Conservation (phyloP, 2,113 vertebrate species). For the Neoarius graeffei region DNA sequence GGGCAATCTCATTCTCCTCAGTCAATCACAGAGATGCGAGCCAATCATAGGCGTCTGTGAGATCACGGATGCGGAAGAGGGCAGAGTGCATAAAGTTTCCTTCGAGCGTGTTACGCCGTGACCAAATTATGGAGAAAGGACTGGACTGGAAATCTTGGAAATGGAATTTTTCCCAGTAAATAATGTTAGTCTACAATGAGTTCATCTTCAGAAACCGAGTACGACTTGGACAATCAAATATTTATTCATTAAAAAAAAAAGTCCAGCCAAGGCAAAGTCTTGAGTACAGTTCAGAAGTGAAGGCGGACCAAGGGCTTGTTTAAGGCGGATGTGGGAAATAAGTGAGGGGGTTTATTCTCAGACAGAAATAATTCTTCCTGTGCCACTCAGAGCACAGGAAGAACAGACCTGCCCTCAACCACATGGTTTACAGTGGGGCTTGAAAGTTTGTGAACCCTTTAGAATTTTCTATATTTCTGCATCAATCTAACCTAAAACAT, state of each 20-base stretch:
- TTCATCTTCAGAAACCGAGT: neutral
- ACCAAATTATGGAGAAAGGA: neutral
- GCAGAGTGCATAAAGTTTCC: neutral
- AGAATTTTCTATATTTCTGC: no score
- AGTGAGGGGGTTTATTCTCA: neutral
- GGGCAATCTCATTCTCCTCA: neutral
- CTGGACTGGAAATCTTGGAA: neutral
- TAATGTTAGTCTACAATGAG: neutral
- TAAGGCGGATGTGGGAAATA: neutral
- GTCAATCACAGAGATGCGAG: neutral
- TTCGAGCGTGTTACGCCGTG: neutral
- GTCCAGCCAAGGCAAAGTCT: neutral
- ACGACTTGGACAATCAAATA: neutral
- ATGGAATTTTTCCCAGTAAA: neutral
- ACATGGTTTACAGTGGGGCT: neutral
- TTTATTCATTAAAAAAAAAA: neutral
- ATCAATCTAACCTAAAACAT: no score
- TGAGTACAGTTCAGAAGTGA: neutral
- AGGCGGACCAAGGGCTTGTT: neutral
- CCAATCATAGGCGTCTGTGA: neutral
- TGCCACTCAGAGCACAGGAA: neutral
- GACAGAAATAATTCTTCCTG: no score
- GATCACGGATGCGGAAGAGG: neutral
- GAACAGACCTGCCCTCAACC: neutral
- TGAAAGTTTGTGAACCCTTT: no score